These are phyloP conservation scores for Corvus hawaiiensis DNA, from an alignment of 2,113 vertebrate genomes.

Conservation along the genomic window DNA sequence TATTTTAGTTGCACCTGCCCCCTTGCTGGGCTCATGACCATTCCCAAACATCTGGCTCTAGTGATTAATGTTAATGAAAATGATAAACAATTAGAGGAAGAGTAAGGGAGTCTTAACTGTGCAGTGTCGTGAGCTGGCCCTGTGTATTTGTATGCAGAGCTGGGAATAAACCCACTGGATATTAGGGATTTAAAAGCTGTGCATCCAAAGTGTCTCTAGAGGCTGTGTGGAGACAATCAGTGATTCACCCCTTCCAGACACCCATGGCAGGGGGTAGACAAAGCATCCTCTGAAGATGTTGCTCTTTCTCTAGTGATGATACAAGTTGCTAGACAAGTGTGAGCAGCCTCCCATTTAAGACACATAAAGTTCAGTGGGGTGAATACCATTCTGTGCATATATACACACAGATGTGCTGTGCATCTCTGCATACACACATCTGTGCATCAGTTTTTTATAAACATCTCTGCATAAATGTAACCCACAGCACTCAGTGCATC, in stretches of 20 bases:
- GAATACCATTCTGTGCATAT: neutral
- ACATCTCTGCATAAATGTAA: neutral
- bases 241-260: neutral
- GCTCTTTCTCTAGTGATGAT: neutral
- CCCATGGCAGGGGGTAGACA: neutral
- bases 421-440: neutral
- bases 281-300: neutral
- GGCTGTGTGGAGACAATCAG: neutral
- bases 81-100: neutral
- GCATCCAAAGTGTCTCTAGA: neutral
- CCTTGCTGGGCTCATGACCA: neutral
- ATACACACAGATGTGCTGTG: rapidly evolving
- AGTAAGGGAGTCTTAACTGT: neutral
- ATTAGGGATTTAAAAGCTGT: neutral
- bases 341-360: neutral
- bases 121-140: neutral
- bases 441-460: neutral
- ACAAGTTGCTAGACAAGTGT: neutral
- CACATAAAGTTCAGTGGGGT: neutral
- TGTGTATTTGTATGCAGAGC: neutral
- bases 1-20: neutral
- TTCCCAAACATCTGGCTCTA: neutral
- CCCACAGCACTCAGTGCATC: rapidly evolving
- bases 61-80: neutral
- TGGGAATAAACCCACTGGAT: neutral